Evolutionary conservation across 2,888 invertebrate species (phyloP).

Genomic region (Volucella zonaria): DNA sequence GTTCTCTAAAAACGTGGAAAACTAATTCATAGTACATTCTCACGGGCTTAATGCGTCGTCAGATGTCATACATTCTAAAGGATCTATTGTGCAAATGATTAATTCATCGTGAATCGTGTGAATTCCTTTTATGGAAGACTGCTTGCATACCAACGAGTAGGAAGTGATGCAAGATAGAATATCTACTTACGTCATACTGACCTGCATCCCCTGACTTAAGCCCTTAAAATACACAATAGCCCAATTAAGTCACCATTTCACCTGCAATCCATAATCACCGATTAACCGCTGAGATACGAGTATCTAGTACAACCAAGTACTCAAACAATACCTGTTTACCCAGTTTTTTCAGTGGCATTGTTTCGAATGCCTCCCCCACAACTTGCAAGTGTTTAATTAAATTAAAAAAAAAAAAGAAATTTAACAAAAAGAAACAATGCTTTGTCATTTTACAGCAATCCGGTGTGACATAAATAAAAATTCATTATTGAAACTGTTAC

Average conservation of each 20-base stretch:
- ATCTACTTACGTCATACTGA: background rate
- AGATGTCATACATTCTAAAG: slow-evolving; percentile 1
- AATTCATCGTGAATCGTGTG: slow-evolving; percentile 18
- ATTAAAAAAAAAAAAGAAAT: slow-evolving; percentile 23
- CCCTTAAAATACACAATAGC: slow-evolving; percentile 1
- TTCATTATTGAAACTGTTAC: slow-evolving; percentile 18
- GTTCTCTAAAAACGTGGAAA: slow-evolving; percentile 30
- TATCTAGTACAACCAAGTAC: background rate
- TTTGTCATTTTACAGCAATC: slow-evolving; percentile 14
- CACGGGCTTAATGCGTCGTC: slow-evolving; percentile 19
- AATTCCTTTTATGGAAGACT: slow-evolving; percentile 29
- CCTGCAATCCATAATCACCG: slow-evolving; percentile 11
- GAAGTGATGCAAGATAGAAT: no score
- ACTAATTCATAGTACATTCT: slow-evolving; percentile 31
- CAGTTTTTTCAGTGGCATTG: background rate
- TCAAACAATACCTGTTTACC: background rate
- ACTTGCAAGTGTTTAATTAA: slow-evolving; percentile 6
- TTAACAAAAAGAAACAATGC: background rate
- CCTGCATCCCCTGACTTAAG: background rate
- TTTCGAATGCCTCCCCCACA: slow-evolving; percentile 12
- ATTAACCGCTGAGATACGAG: slow-evolving; percentile 34
- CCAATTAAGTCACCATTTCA: background rate
- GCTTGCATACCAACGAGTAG: background rate
- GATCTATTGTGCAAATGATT: slow-evolving; percentile 12
- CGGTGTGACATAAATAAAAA: slow-evolving; percentile 21